Base-by-base conservation (phyloP, 2,888 invertebrate species). In the Schizaphis graminum region DNA sequence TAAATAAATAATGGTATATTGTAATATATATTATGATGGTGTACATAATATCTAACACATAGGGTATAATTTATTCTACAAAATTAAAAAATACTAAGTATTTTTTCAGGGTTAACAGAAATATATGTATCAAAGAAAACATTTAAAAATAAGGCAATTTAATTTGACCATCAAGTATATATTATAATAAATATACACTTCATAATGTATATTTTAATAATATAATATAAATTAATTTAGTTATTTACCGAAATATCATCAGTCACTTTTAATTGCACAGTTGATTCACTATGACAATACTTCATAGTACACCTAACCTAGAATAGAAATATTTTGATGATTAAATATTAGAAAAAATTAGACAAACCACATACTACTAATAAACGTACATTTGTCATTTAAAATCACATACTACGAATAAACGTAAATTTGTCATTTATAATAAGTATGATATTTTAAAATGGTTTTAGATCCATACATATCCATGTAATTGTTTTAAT, bases 261-360 rank as follows among this genome's bases (percentile, higher is more conserved):
- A 13, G 93, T 94, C 2, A 94, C 93, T 94, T 94, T 94, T 44
- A 94, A 57, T 10, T 84, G 49, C 28, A 94, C 90, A 61, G 28
- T 86, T 49, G 85, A 21, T 90, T 86, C 2, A 8, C 77, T 94
- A 49, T 90, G 90, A 28, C 86, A 85, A 90, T 94, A 94, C 28
- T 94, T 94, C 93, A 94, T 61, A 3, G 93, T 90, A 7, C 89
- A 94, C n/a, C 93, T 90, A 1, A 94, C 90, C 93, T 94, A 90
- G 61, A 93, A 85, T 47, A 77, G 8, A 35, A 44, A 57, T 49
- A 86, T 47, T 87, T 4, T 35, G 11, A 61, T 0, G 35, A 67
- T 67, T 47, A n/a, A 67, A 67, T 49, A 35, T n/a, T 41, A 53
- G 11, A 89, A 89, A 88, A 41, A 44, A 7, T 0, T 41, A 44